Conservation (phyloP, 2,113 vertebrate genomes). For the Saiga tatarica region DNA sequence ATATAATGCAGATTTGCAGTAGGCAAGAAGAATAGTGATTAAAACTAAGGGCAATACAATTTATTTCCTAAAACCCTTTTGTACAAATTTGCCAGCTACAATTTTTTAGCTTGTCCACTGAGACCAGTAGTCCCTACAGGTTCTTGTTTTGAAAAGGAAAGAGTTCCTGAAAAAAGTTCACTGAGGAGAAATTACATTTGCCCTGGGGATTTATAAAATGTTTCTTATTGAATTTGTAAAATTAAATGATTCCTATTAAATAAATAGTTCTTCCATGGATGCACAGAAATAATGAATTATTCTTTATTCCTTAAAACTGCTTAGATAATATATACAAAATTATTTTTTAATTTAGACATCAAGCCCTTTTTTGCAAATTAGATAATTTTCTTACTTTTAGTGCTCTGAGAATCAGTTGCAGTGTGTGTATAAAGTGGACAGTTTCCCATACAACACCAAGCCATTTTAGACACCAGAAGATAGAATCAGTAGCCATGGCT, state of each 20-base stretch:
- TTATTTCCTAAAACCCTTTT: neutral
- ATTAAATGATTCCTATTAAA: neutral
- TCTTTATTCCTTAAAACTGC: neutral
- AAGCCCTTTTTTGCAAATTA: neutral
- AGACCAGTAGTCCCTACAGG: neutral
- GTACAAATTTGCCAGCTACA: neutral
- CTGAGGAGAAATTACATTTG: conserved; percentile 2
- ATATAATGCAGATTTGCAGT: neutral
- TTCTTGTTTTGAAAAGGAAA: conserved; percentile 31
- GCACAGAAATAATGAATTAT: neutral
- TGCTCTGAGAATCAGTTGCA: neutral
- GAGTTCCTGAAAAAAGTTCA: conserved; percentile 17
- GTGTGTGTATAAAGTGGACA: neutral
- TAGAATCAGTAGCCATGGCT: neutral
- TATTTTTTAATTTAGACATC: neutral
- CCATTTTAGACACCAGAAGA: neutral
- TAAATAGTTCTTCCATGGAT: neutral
- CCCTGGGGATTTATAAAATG: neutral
- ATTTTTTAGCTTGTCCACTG: neutral
- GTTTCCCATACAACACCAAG: neutral
- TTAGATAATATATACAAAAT: neutral
- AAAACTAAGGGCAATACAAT: neutral
- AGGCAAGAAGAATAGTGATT: neutral
- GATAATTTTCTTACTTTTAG: neutral
- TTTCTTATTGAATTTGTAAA: conserved; percentile 25